These are phyloP conservation scores for Neodon shergylaensis DNA, from an alignment of 2,113 vertebrate species.

Conservation along the genomic window DNA sequence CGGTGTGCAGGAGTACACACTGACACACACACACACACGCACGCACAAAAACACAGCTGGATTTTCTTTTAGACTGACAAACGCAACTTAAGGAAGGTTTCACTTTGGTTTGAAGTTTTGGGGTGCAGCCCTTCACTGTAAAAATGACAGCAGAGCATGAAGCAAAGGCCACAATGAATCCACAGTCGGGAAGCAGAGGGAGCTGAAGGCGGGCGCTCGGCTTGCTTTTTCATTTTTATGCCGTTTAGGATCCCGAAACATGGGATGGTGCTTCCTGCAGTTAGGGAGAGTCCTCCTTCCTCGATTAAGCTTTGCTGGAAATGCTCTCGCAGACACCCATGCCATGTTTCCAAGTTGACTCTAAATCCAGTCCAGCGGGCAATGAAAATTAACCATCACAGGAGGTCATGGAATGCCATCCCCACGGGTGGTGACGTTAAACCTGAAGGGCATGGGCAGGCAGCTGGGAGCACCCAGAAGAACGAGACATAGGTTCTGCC, in stretches of 20 bases:
- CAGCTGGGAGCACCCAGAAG: neutral
- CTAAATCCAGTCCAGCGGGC: neutral
- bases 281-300: neutral
- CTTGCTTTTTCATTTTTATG: neutral
- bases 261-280: too few relatives aligned
- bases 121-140: too few relatives aligned
- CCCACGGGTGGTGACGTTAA: neutral
- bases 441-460: neutral
- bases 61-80: neutral
- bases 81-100: neutral
- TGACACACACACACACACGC: neutral
- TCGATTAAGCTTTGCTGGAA: neutral
- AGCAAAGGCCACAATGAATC: fast-evolving
- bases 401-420: too few relatives aligned
- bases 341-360: neutral
- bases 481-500: neutral
- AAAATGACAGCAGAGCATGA: neutral
- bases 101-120: neutral
- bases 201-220: neutral
- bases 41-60: neutral
- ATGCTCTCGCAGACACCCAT: neutral
- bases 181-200: neutral
- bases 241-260: neutral
- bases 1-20: too few relatives aligned
- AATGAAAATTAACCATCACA: neutral